phyloP scores from a whole-genome alignment of 2,888 invertebrate species.

The Petrolisthes cinctipes region DNA sequence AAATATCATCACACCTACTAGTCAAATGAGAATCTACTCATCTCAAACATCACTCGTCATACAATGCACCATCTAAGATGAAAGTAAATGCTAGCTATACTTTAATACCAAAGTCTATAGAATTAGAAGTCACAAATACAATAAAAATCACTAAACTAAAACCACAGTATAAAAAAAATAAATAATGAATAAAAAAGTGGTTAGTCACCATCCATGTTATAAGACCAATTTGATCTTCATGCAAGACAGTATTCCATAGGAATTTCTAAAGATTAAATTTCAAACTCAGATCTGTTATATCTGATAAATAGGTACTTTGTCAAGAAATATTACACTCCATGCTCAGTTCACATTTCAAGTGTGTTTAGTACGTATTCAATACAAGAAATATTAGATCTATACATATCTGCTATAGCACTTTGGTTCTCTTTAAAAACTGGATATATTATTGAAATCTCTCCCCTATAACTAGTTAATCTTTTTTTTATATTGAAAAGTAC shows the following conservation, averaged over 20 bases:
- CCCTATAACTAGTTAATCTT: not conserved
- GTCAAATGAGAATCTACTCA: not conserved
- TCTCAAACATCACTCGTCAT: not conserved
- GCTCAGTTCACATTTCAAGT: conserved; percentile 31
- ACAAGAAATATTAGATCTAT: conserved; percentile 8
- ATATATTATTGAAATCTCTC: not conserved
- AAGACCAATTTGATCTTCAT: conserved; percentile 59
- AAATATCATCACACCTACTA: not conserved
- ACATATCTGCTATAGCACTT: conserved; percentile 5
- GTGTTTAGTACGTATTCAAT: conserved; percentile 7
- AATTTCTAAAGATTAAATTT: conserved; percentile 48
- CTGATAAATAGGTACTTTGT: conserved; percentile 37
- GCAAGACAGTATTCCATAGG: conserved; percentile 50
- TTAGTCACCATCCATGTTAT: conserved; percentile 43
- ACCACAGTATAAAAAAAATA: conserved; percentile 31
- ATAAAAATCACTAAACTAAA: conserved; percentile 38
- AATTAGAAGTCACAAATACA: conserved; percentile 35
- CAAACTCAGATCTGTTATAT: conserved; percentile 43
- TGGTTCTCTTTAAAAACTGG: conserved; percentile 2
- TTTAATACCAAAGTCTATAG: not conserved
- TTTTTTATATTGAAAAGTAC: not conserved
- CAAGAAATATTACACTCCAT: conserved; percentile 15
- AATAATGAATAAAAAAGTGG: conserved; percentile 11
- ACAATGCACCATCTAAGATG: conserved; percentile 5
- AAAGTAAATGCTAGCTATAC: conserved; percentile 5